Evolutionary conservation across 2,888 invertebrate species (phyloP).

Genomic region (Malachius bipustulatus): DNA sequence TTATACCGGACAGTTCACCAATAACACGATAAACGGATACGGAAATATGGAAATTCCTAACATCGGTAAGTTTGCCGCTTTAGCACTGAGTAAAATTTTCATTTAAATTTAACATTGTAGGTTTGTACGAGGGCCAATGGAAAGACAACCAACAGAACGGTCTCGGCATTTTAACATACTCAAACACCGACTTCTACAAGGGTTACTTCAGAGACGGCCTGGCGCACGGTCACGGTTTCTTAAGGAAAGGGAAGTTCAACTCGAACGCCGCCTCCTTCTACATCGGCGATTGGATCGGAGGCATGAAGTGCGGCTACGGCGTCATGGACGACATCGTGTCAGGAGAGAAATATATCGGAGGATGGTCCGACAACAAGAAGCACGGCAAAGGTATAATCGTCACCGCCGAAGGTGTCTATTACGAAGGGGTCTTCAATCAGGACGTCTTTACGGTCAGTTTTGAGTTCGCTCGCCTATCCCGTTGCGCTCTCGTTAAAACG

Average conservation of each 20-base stretch:
- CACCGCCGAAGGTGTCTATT: constrained; percentile 81
- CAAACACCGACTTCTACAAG: constrained; percentile 70
- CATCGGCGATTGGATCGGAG: constrained; percentile 78
- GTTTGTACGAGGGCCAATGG: constrained; percentile 70
- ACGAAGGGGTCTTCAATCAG: constrained; percentile 75
- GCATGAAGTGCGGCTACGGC: constrained; percentile 74
- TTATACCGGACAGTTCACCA: constrained; percentile 70
- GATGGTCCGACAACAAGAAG: constrained; percentile 74
- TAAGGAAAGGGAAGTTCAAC: constrained; percentile 67
- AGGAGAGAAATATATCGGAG: constrained; percentile 83
- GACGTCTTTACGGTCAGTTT: constrained; percentile 59
- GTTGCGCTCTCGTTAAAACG: too few species aligned
- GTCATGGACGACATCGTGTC: constrained; percentile 77
- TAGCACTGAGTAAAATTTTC: too few species aligned
- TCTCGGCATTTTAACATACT: constrained; percentile 61
- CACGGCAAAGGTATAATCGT: constrained; percentile 79
- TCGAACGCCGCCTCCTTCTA: constrained; percentile 65
- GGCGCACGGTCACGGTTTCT: constrained; percentile 75
- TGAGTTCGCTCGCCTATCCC: neutral
- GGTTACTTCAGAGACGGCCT: constrained; percentile 78
- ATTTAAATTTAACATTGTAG: too few species aligned
- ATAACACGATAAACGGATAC: constrained; percentile 60
- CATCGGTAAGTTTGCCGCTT: constrained; percentile 36
- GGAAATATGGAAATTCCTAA: constrained; percentile 57
- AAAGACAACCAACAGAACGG: constrained; percentile 76